Conservation (phyloP, 2,113 vertebrate genomes). For the Sigmodon hispidus region DNA sequence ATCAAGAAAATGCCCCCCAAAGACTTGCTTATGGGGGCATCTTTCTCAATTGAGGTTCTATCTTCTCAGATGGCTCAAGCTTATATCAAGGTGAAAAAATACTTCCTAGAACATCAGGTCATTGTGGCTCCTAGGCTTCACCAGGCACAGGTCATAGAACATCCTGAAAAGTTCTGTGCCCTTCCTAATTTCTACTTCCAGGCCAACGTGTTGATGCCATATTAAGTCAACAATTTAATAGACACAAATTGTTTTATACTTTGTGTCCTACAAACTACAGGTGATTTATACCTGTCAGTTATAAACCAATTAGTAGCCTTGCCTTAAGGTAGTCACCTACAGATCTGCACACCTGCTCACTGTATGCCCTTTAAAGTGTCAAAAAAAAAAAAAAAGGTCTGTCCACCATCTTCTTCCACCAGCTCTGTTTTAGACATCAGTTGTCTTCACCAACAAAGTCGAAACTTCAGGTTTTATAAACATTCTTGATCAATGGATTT, state of each 20-base stretch:
- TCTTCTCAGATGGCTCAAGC: not conserved
- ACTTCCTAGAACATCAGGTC: not conserved
- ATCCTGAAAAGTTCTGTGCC: not conserved
- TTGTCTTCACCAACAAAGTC: not conserved
- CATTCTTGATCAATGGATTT: not conserved
- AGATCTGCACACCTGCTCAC: not conserved
- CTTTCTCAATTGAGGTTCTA: not conserved
- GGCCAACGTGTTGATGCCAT: not conserved
- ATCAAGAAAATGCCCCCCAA: not conserved
- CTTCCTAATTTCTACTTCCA: not conserved
- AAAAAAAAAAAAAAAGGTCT: not conserved
- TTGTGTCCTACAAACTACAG: not conserved
- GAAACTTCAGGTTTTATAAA: not conserved
- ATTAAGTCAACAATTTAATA: not conserved
- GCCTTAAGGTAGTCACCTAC: not conserved
- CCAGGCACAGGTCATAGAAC: too few relatives aligned
- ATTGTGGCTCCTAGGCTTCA: too few relatives aligned
- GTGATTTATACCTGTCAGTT: not conserved
- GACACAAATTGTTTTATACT: not conserved
- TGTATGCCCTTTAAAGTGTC: not conserved
- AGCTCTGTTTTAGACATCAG: not conserved
- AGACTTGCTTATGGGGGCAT: not conserved
- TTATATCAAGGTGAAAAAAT: not conserved
- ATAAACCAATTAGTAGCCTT: not conserved
- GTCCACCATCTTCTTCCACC: not conserved